These are phyloP conservation scores for Lycopodina hypogea DNA, from an alignment of 37 sponge, comb jelly and placozoan genomes.

Conservation along the genomic window DNA sequence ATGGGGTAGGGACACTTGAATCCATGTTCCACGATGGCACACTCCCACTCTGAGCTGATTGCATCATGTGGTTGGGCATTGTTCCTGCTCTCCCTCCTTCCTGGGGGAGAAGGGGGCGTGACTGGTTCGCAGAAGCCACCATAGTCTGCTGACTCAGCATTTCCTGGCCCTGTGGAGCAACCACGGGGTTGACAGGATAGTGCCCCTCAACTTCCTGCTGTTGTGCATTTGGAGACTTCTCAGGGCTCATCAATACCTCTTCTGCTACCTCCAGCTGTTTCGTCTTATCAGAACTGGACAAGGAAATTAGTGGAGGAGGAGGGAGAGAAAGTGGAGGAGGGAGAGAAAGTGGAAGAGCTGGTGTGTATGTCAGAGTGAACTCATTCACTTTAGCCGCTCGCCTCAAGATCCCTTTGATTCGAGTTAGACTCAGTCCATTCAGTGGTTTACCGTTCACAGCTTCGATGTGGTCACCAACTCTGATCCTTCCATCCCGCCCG, in stretches of 20 bases:
- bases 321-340: neutral
- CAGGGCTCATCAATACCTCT: neutral
- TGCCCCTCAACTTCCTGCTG: neutral
- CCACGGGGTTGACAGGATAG: neutral
- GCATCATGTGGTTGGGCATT: slow-evolving; percentile 1
- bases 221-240: neutral
- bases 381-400: slow-evolving; percentile 38
- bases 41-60: neutral
- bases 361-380: slow-evolving; percentile 9
- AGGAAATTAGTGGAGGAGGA: neutral
- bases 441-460: slow-evolving; percentile 68
- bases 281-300: neutral
- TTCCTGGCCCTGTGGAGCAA: neutral
- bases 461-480: slow-evolving; percentile 78
- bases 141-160: neutral
- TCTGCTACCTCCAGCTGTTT: neutral
- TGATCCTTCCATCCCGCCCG: slow-evolving; percentile 68
- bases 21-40: neutral
- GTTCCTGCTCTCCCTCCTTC: neutral
- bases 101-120: neutral
- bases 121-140: neutral
- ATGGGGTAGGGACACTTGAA: neutral
- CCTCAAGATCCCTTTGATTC: slow-evolving; percentile 50
- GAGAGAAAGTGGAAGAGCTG: slow-evolving; percentile 1
- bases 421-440: slow-evolving; percentile 36